Evolutionary conservation across 2,797 vertebrate species (phyloP), one percentile per base, ranked within the genome.

Genomic region (Mormyrops attenuatus): DNA sequence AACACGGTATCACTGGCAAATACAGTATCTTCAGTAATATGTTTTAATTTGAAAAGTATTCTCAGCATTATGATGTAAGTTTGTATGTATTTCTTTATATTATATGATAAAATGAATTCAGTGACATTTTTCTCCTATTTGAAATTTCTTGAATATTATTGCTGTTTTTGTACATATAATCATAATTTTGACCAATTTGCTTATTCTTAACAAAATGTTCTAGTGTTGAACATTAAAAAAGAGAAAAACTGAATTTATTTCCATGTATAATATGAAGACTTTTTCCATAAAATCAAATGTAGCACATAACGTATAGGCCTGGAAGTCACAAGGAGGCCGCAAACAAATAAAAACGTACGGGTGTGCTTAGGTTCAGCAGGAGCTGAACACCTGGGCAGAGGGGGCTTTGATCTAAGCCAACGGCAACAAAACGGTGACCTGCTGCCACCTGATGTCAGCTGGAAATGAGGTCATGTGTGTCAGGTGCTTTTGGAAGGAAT

Each of bases 401-500:
- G n/a, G 82, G 44, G 22, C 47, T 85, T 85, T 85, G 30, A 52
- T 85, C 22, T 30, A 13, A 30, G 2, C 4, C 0, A 15, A 13
- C 49, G 20, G 82, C 82, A 85, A 49, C 5, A 50, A 20, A 52
- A 30, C 13, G n/a, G 44, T 26, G n/a, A 22, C 82, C 41, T 11
- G 22, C 1, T 15, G n/a, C 3, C 44, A 17, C n/a, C 26, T 26
- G 82, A 47, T 50, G 52, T 85, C 44, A 13, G 85, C 13, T 38
- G 15, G 85, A 87, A 87, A 87, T 87, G 85, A 87, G 52, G 85
- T 87, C 26, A 57, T 55, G 15, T 55, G 22, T 50, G 26, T 87
- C 85, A 53, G 52, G 49, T 50, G 26, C 11, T 15, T 87, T 57
- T 55, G 55, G 26, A 87, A 57, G 50, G 85, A 87, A 87, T 87